Evolutionary conservation across 2,888 invertebrate genomes (phyloP).

Genomic region (Amaurobius ferox): DNA sequence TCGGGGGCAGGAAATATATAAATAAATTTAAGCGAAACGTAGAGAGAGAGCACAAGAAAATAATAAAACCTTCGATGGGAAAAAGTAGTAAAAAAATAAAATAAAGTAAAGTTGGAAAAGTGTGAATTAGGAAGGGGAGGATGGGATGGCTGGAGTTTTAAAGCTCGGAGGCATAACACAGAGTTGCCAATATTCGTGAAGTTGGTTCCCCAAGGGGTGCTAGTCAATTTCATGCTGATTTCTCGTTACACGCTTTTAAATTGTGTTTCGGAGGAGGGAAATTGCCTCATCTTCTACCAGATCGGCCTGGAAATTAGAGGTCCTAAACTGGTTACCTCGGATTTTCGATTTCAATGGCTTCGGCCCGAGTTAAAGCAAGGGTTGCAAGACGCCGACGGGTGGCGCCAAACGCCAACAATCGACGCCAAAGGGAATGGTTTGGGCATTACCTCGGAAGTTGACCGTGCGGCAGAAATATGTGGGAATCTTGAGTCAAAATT

Average conservation of each 20-base stretch:
- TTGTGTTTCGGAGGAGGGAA: slow-evolving; percentile 70
- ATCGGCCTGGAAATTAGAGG: slow-evolving; percentile 72
- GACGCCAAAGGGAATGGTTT: slow-evolving; percentile 17
- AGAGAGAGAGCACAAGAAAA: slow-evolving; percentile 34
- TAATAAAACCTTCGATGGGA: slow-evolving; percentile 41
- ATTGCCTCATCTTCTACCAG: slow-evolving; percentile 71
- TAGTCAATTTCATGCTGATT: slow-evolving; percentile 73
- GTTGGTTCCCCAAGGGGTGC: slow-evolving; percentile 57
- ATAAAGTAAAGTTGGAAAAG: slow-evolving; percentile 43
- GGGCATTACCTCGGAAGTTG: no score
- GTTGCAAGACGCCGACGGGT: slow-evolving; percentile 26
- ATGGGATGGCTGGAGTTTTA: slow-evolving; percentile 40
- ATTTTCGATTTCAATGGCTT: slow-evolving; percentile 72
- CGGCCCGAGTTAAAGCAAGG: slow-evolving; percentile 65
- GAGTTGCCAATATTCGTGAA: slow-evolving; percentile 30
- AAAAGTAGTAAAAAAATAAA: slow-evolving; percentile 26
- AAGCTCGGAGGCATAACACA: slow-evolving; percentile 62
- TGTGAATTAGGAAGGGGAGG: slow-evolving; percentile 56
- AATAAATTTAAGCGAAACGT: slow-evolving; percentile 71
- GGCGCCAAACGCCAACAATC: slow-evolving; percentile 51
- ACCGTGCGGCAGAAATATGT: no score
- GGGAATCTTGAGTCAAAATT: no score
- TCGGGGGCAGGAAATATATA: slow-evolving; percentile 48
- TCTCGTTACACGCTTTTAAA: slow-evolving; percentile 73
- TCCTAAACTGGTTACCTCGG: slow-evolving; percentile 72